Conservation (phyloP, 2,888 invertebrate genomes). For the Plemyria rubiginata region DNA sequence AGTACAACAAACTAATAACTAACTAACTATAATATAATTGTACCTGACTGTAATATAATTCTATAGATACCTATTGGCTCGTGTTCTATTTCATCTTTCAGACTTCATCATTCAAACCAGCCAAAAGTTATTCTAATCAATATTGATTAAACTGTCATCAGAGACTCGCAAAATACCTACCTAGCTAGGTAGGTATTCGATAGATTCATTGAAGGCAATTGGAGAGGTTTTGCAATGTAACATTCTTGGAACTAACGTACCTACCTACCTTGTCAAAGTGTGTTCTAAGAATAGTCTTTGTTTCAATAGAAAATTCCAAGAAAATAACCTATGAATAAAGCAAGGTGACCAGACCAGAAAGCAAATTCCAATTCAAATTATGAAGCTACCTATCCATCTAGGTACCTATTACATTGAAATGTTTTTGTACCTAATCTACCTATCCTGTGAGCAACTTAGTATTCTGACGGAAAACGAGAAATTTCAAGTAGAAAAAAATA, state of each 20-base stretch:
- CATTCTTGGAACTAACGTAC: constrained; percentile 21
- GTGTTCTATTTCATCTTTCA: background rate
- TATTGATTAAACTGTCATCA: constrained; percentile 21
- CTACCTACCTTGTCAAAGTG: constrained; percentile 3
- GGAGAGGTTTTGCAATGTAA: constrained; percentile 20
- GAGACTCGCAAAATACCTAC: constrained; percentile 20
- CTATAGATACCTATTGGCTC: background rate
- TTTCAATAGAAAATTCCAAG: constrained; percentile 26
- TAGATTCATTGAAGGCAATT: constrained; percentile 15
- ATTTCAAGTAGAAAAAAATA: background rate
- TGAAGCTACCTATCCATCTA: background rate
- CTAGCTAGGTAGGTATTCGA: too few relatives aligned
- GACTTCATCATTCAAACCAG: background rate
- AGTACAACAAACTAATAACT: background rate
- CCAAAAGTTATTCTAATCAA: constrained; percentile 4
- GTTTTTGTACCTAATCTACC: too few relatives aligned
- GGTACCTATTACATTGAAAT: background rate
- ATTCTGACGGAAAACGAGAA: background rate
- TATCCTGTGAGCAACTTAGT: too few relatives aligned
- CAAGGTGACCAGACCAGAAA: background rate
- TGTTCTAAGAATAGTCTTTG: constrained; percentile 25
- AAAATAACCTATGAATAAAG: constrained; percentile 27
- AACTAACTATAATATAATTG: background rate
- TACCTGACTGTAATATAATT: background rate
- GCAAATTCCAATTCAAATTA: background rate